A percentile compares a stretch with the other conserved stretches of the same genome.
Evolutionary conservation across 2,888 invertebrate species (phyloP).

Genomic region (Tenthredo scrophulariae): DNA sequence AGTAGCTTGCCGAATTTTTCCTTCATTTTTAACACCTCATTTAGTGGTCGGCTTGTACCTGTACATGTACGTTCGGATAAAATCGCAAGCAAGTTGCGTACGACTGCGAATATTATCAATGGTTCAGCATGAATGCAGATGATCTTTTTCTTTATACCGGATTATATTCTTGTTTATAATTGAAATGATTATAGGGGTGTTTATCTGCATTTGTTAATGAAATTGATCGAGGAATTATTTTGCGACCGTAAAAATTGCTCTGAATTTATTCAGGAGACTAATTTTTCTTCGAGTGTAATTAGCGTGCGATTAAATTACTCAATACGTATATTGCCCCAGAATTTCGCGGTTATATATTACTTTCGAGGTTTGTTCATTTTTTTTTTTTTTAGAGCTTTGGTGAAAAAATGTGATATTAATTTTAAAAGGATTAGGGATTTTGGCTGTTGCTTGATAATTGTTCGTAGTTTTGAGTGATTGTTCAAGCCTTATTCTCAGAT

Average conservation of each 20-base stretch:
- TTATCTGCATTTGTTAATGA: background rate
- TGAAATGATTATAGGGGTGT: background rate
- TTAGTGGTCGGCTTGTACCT: background rate
- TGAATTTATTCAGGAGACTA: background rate
- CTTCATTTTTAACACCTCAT: conserved; percentile 2
- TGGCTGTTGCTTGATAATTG: conserved; percentile 2
- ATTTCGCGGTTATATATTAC: background rate
- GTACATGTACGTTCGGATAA: background rate
- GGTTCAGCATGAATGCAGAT: background rate
- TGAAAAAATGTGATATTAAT: background rate
- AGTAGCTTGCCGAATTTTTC: background rate
- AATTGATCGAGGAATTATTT: background rate
- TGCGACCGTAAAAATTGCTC: background rate
- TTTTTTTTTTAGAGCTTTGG: background rate
- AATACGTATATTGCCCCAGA: background rate
- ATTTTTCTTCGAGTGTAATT: background rate
- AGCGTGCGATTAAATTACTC: background rate
- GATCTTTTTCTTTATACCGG: background rate
- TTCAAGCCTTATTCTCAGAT: background rate
- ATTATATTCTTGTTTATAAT: background rate
- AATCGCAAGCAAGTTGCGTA: conserved; percentile 13
- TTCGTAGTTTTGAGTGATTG: background rate
- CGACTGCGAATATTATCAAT: conserved; percentile 26
- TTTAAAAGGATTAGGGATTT: conserved; percentile 4
- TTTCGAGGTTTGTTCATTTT: background rate